Percentiles rank a stretch among this genome's conserved stretches.
Evolutionary conservation across 2,113 vertebrate species (phyloP).

Genomic region (Heterocephalus glaber): DNA sequence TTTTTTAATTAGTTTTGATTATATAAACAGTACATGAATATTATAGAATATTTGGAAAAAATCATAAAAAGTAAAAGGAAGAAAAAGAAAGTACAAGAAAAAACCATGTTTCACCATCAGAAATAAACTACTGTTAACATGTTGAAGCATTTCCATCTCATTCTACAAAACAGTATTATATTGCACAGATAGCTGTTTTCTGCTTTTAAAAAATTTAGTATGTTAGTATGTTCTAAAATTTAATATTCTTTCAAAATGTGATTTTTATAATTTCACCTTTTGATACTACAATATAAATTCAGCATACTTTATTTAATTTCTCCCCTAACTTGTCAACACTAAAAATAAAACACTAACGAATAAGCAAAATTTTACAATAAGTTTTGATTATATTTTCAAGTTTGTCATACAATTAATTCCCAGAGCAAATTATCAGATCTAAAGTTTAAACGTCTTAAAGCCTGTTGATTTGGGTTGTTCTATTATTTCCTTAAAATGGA

Average conservation of each 20-base stretch:
- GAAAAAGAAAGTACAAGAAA: not conserved
- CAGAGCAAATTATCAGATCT: not conserved
- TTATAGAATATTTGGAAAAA: slow-evolving; percentile 27
- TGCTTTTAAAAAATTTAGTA: not conserved
- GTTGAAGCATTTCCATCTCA: not conserved
- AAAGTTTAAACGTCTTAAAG: slow-evolving; percentile 26
- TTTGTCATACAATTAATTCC: not conserved
- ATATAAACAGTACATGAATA: not conserved
- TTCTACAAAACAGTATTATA: not conserved
- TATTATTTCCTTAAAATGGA: slow-evolving; percentile 11
- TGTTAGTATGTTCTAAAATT: not conserved
- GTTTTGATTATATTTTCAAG: slow-evolving; percentile 22
- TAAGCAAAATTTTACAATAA: slow-evolving; percentile 15
- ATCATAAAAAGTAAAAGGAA: not conserved
- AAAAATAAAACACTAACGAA: slow-evolving; percentile 36
- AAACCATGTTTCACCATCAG: not conserved
- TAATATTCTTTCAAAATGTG: not conserved
- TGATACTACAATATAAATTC: not conserved
- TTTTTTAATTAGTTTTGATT: not conserved
- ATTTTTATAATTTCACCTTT: slow-evolving; percentile 41
- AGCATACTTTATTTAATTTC: not conserved
- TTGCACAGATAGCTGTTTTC: not conserved
- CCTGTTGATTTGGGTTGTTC: not conserved
- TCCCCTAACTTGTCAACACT: not conserved
- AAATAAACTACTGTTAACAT: not conserved